Evolutionary conservation across 1,140 invertebrate genomes (phyloP), one percentile per base, ranked within the genome.

Genomic region (Drosophila busckii): DNA sequence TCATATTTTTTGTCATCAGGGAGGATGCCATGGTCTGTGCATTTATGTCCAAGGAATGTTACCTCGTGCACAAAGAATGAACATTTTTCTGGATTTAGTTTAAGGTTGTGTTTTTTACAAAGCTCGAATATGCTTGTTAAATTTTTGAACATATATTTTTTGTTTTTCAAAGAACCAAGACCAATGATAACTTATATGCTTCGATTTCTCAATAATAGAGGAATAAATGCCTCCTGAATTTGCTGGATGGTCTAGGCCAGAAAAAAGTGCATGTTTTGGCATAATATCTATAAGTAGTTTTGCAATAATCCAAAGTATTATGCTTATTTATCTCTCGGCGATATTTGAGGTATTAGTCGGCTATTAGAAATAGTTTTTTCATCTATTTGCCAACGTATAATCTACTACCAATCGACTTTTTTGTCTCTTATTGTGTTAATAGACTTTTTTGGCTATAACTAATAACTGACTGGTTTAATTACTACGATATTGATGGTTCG

Each of bases 391-490:
- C 54, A 16, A n/a, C n/a, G n/a, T n/a, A 15, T 41, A 58, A 16
- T 50, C 29, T 6, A 50, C 44, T 34, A 59, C 55, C n/a, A 54
- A 23, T 19, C 50, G 17, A 56, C 17, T 34, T 40, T 50, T 62
- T 44, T 4, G 22, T 5, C 2, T 12, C 23, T 7, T 12, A 31
- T 8, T 23, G 10, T 2, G 41, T n/a, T n/a, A 7, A 23, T 26
- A n/a, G 2, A 35, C 5, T 42, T 61, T 61, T 23, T 61, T 61
- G 1, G 42, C 35, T 1, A 48, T 22, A 19, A 54, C 8, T 10
- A 50, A 15, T 1, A 50, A 9, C 22, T 29, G 31, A 20, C 42
- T 46, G 6, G 34, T 46, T 23, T 35, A 46, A 2, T 20, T n/a
- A 3, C n/a, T n/a, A n/a, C n/a, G 44, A 46, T 23, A 45, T 12